Conservation (phyloP, 2,113 vertebrate genomes). For the Dicerorhinus sumatrensis region DNA sequence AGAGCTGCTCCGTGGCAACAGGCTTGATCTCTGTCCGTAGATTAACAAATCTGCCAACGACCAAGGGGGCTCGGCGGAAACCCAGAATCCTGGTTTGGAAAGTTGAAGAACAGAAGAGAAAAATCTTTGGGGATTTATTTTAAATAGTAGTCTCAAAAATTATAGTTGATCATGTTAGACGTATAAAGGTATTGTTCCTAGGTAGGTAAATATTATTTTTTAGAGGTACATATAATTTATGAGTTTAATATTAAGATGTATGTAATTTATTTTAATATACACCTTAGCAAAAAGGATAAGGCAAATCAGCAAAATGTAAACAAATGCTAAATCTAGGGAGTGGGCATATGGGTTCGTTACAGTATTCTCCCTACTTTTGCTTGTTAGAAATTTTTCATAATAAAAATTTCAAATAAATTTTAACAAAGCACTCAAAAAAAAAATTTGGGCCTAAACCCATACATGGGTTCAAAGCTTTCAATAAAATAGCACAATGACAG, state of each 20-base stretch:
- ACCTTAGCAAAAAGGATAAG: background rate
- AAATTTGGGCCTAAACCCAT: background rate
- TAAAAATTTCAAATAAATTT: constrained; percentile 33
- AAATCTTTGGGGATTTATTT: constrained; percentile 41
- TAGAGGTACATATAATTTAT: background rate
- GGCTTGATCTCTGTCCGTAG: constrained; percentile 97
- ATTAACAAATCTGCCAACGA: constrained; percentile 96
- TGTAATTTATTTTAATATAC: background rate
- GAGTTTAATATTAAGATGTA: background rate
- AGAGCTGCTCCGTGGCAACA: constrained; percentile 96
- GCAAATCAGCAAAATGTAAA: background rate
- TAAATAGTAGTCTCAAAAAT: constrained; percentile 5
- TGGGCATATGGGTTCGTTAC: background rate
- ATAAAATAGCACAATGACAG: background rate
- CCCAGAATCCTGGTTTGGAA: constrained; percentile 93
- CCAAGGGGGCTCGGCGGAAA: constrained; percentile 96
- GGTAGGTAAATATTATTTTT: background rate
- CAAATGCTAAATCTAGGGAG: background rate
- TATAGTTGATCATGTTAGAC: background rate
- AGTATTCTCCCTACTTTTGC: background rate
- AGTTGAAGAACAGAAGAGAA: constrained; percentile 51
- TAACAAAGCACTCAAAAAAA: constrained; percentile 28
- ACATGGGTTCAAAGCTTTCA: background rate
- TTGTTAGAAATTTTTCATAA: constrained; percentile 2
- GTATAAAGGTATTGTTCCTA: background rate